Conservation (phyloP, 2,797 vertebrate species). For the Neoniphon sammara region DNA sequence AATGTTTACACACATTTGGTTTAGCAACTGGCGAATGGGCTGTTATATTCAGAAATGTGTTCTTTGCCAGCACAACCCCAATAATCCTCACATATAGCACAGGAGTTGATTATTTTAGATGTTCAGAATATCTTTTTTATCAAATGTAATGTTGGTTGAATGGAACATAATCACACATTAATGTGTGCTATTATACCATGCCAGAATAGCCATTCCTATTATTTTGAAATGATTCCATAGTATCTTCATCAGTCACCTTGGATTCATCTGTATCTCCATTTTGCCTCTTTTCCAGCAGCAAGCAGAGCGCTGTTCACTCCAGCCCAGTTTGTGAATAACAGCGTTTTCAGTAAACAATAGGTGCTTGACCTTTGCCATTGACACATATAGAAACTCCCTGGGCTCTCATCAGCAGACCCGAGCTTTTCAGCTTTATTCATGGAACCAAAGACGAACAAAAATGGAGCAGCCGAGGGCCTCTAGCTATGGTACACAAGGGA, state of each 20-base stretch:
- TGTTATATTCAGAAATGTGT: neutral
- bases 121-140: too few species aligned
- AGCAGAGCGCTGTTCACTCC: slow-evolving; percentile 49
- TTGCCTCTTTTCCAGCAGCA: neutral
- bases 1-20: neutral
- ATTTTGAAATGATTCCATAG: neutral
- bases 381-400: slow-evolving; percentile 67
- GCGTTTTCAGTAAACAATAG: slow-evolving; percentile 76
- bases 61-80: neutral
- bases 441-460: slow-evolving; percentile 50
- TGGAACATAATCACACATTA: neutral
- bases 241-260: slow-evolving; percentile 1
- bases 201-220: too few species aligned
- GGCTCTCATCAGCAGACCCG: slow-evolving; percentile 63
- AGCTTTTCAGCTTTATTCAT: slow-evolving; percentile 76
- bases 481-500: slow-evolving; percentile 25
- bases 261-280: neutral
- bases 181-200: neutral
- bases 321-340: slow-evolving; percentile 62
- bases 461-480: slow-evolving; percentile 54
- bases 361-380: slow-evolving; percentile 78
- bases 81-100: neutral
- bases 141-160: neutral
- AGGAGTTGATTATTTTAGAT: too few species aligned
- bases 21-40: neutral